Base-by-base conservation (phyloP, 2,888 invertebrate genomes). In the Melanostoma scalare region DNA sequence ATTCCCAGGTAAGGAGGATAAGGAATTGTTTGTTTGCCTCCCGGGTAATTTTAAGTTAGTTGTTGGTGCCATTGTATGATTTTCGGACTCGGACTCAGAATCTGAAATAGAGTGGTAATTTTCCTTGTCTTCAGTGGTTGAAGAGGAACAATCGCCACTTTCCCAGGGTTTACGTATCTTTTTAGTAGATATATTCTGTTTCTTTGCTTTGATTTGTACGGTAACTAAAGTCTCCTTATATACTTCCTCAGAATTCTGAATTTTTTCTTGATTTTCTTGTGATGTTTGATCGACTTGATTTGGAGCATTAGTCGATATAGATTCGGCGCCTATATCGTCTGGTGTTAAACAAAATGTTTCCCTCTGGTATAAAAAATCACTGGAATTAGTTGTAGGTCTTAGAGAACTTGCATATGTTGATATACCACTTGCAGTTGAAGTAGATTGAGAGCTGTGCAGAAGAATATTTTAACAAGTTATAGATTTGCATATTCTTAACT, bases 1-100 rank as follows among this genome's bases (percentile, higher is more conserved):
- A 89, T 96, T 96, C 36, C 96, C 96, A 2, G 96, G 96, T 63
- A 96, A 95, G 8, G 96, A 96, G 1, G 96, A 95, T 58, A 97
- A 92, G 0, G 96, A 96, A 91, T 96, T 96, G 89, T 97, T 97
- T 6, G 96, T 97, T 91, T 96, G 96, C 78, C 96, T 92, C 68
- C 96, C 96, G 35, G 93, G 91, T 88, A 91, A 87, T 87, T 91
- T 91, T 31, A 90, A 89, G 86, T 89, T 91, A 46, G 89, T 89
- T 56, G 91, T 89, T 85, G 91, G 91, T 86, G 91, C 90, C 91
- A 91, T 91, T 86, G 85, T 85, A 76, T 76, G 72, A 58, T 65
- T 72, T 68, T 81, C 85, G 68, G 80, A 65, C 46, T 81, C 84
- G 55, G 75, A 71, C 61, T 84, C 84, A 31, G 84, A 71, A 60